Percentiles rank a stretch among this genome's conserved stretches.
Conservation (phyloP, 2,113 vertebrate species). For the Shinisaurus crocodilurus region DNA sequence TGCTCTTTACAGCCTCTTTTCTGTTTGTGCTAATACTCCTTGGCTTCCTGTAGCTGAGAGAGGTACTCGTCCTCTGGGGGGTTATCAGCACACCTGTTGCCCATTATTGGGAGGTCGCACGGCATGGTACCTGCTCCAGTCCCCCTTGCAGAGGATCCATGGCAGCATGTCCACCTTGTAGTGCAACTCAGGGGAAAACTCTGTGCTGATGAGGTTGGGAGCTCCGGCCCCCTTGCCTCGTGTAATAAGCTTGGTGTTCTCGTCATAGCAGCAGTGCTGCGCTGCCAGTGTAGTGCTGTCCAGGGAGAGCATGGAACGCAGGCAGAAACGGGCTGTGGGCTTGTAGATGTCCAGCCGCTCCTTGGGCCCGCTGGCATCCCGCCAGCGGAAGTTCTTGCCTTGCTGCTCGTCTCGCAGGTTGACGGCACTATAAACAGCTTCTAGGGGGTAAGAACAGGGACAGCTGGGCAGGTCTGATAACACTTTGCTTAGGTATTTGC, state of each 20-base stretch:
- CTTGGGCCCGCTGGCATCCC: slow-evolving; percentile 85
- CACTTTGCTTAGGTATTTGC: slow-evolving; percentile 87
- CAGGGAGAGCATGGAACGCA: slow-evolving; percentile 85
- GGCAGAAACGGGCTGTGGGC: slow-evolving; percentile 86
- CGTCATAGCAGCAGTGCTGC: slow-evolving; percentile 92
- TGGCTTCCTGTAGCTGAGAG: slow-evolving; percentile 91
- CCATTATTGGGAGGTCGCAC: slow-evolving; percentile 91
- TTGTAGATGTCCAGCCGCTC: slow-evolving; percentile 93
- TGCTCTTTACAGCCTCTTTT: background rate
- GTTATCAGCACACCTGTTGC: slow-evolving; percentile 82
- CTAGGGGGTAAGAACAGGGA: slow-evolving; percentile 87
- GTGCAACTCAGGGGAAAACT: slow-evolving; percentile 93
- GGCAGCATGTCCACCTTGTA: slow-evolving; percentile 93
- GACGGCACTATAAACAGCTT: slow-evolving; percentile 80
- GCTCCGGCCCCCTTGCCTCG: slow-evolving; percentile 88
- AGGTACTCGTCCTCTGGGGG: slow-evolving; percentile 87
- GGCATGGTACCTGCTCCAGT: slow-evolving; percentile 91
- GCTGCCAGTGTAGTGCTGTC: slow-evolving; percentile 86
- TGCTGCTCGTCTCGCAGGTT: slow-evolving; percentile 82
- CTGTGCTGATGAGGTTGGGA: slow-evolving; percentile 89
- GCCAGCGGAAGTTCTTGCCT: slow-evolving; percentile 85
- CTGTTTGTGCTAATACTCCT: slow-evolving; percentile 81
- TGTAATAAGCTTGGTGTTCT: slow-evolving; percentile 86
- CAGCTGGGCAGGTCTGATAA: slow-evolving; percentile 89
- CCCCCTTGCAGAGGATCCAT: slow-evolving; percentile 93